A percentile compares a stretch with the other conserved stretches of the same genome.
Evolutionary conservation across 2,113 vertebrate species (phyloP).

Genomic region (Myotis davidii): DNA sequence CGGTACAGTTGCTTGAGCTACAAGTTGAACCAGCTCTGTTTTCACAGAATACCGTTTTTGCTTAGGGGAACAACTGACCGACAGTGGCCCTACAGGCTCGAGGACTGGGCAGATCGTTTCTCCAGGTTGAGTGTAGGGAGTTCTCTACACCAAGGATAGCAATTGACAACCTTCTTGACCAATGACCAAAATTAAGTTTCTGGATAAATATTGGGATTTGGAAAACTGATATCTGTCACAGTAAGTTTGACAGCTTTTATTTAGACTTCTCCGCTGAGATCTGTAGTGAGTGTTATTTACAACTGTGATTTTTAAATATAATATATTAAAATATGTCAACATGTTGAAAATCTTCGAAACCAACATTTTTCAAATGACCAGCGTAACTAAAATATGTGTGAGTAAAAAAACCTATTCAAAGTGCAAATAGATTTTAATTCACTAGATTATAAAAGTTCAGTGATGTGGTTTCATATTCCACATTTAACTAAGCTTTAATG

Average conservation of each 20-base stretch:
- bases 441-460: background rate
- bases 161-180: background rate
- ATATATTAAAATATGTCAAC: background rate
- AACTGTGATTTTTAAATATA: background rate
- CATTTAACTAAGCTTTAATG: background rate
- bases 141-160: background rate
- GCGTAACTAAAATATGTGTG: background rate
- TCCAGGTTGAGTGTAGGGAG: background rate
- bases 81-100: background rate
- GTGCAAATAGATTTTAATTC: background rate
- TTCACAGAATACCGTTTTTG: background rate
- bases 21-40: background rate
- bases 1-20: fast-evolving
- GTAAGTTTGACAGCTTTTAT: background rate
- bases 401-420: background rate
- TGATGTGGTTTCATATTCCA: constrained; percentile 2
- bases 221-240: background rate
- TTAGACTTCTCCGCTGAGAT: background rate
- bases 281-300: background rate
- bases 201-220: background rate
- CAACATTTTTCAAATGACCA: background rate
- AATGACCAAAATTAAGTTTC: background rate
- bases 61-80: background rate
- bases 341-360: background rate
- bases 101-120: background rate